Percentiles rank a stretch among this genome's conserved stretches.
These are phyloP conservation scores for Dicrostonyx torquatus DNA, from an alignment of 2,797 vertebrate genomes.

Conservation along the genomic window DNA sequence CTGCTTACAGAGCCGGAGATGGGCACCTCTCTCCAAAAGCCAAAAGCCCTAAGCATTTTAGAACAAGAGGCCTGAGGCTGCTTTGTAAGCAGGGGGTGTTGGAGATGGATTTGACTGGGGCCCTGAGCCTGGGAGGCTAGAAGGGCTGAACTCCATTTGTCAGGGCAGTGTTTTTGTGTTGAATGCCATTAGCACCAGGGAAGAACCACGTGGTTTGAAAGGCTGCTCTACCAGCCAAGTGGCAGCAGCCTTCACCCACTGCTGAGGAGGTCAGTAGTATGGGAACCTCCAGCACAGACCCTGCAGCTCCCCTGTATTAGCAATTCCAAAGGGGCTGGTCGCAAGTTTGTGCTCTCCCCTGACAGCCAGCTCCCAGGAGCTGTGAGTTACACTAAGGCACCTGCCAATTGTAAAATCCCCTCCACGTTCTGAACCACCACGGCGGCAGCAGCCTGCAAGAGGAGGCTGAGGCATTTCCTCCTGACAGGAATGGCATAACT, in stretches of 20 bases:
- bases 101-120: slow-evolving; percentile 48
- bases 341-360: slow-evolving; percentile 14
- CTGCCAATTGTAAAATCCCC: slow-evolving; percentile 63
- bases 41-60: background rate
- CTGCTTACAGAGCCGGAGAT: background rate
- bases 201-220: slow-evolving; percentile 34
- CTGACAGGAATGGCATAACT: slow-evolving; percentile 5
- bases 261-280: slow-evolving; percentile 6
- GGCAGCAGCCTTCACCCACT: slow-evolving; percentile 39
- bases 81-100: slow-evolving; percentile 51
- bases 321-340: slow-evolving; percentile 50
- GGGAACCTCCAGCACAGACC: background rate
- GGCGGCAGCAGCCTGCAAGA: background rate
- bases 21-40: background rate
- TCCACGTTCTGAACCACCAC: background rate
- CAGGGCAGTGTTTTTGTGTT: slow-evolving; percentile 44
- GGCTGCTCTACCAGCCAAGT: background rate
- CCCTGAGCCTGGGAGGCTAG: slow-evolving; percentile 30
- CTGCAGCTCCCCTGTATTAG: background rate
- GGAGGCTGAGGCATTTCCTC: slow-evolving; percentile 29
- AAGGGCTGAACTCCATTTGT: slow-evolving; percentile 63
- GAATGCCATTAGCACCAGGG: slow-evolving; percentile 48
- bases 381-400: slow-evolving; percentile 51
- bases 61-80: background rate
- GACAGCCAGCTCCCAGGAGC: slow-evolving; percentile 62